Conservation (phyloP, 2,113 vertebrate species). For the Meriones unguiculatus region DNA sequence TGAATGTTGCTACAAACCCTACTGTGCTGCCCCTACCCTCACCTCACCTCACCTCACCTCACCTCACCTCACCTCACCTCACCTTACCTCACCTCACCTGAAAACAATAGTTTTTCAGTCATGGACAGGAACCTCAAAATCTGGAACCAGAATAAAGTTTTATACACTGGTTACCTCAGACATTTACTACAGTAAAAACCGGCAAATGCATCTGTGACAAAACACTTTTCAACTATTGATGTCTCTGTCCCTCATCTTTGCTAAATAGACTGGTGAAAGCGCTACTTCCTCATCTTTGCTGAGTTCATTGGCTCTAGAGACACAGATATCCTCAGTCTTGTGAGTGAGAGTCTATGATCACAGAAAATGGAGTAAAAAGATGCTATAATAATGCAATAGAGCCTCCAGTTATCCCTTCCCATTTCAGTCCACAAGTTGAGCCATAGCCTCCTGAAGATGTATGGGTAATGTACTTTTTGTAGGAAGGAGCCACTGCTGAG, state of each 20-base stretch:
- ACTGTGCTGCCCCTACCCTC: neutral
- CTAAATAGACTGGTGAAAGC: neutral
- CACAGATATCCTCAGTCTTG: neutral
- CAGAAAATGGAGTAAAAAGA: neutral
- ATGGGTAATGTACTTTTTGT: neutral
- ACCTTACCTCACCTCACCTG: neutral
- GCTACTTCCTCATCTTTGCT: neutral
- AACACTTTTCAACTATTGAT: neutral
- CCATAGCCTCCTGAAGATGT: neutral
- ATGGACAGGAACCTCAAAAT: neutral
- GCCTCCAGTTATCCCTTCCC: neutral
- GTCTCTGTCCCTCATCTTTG: neutral
- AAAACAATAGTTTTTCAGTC: neutral
- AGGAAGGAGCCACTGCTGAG: neutral
- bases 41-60: no score
- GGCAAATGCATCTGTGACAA: neutral
- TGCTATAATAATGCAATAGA: neutral
- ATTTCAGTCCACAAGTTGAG: neutral
- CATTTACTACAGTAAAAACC: neutral
- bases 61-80: neutral
- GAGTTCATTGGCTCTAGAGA: constrained; percentile 18
- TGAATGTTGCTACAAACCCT: neutral
- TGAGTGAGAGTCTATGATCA: neutral
- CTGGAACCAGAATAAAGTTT: neutral
- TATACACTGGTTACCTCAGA: neutral